Conservation (phyloP, 2,797 vertebrate species). For the Pampus argenteus region DNA sequence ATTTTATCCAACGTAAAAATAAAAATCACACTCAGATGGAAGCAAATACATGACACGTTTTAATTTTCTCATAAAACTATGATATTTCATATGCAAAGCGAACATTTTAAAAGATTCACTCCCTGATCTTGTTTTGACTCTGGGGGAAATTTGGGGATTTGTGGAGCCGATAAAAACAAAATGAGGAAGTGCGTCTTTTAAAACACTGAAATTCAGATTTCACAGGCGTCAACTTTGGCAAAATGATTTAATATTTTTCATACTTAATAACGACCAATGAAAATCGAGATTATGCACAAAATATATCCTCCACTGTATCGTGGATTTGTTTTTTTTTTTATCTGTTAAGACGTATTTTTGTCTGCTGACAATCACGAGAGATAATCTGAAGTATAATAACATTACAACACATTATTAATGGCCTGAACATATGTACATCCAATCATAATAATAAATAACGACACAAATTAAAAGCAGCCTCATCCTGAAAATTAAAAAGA, state of each 20-base stretch:
- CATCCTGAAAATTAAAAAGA: slow-evolving; percentile 6
- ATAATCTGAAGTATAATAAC: slow-evolving; percentile 35
- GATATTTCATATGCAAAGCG: slow-evolving; percentile 43
- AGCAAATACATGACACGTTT: slow-evolving; percentile 31
- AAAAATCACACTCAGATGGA: slow-evolving; percentile 2
- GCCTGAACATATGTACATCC: slow-evolving; percentile 37
- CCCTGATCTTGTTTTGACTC: neutral
- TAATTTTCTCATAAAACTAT: slow-evolving; percentile 51
- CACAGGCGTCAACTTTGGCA: slow-evolving; percentile 46
- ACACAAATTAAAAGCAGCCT: slow-evolving; percentile 48
- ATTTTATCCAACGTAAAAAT: neutral
- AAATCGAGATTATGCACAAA: slow-evolving; percentile 37
- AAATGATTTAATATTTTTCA: slow-evolving; percentile 29
- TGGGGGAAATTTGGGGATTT: neutral
- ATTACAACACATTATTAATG: slow-evolving; percentile 36
- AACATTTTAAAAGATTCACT: slow-evolving; percentile 6
- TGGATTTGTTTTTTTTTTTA: neutral
- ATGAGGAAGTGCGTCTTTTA: neutral
- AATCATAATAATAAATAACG: slow-evolving; percentile 60
- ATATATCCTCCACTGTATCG: neutral
- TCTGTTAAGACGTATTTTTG: neutral
- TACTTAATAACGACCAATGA: neutral
- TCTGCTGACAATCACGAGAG: slow-evolving; percentile 12
- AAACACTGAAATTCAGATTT: slow-evolving; percentile 31
- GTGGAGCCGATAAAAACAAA: slow-evolving; percentile 6